Base-by-base conservation (phyloP, 53 echinoderm and acorn worm genomes). In the Echinometra lucunter region DNA sequence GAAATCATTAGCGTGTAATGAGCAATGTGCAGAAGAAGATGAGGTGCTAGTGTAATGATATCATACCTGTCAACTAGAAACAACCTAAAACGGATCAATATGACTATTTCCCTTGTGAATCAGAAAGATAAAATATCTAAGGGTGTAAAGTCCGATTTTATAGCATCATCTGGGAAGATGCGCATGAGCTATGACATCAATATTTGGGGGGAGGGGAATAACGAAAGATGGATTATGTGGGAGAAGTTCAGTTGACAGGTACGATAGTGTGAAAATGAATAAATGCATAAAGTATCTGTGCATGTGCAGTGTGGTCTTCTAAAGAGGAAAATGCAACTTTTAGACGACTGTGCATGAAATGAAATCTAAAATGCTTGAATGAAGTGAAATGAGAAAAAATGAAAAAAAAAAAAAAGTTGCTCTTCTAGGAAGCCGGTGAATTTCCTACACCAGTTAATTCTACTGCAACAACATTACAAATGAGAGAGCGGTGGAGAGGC, bases 401-500 rank as follows among this genome's bases (percentile, higher is more conserved):
- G n/a, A 37, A 58, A 58, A 58, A 32, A 6, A 13, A 89, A 28
- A 23, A 16, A 21, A 16, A 89, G 37, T 38, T 85, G 27, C 45
- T 85, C 85, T 85, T 89, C 89, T 89, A 89, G 18, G 89, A 89
- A 89, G 58, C 58, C 60, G 37, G 40, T 58, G 88, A 89, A 23
- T 19, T 47, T 89, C 89, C 89, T 89, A 89, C 89, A 58, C 89
- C 89, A 89, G n/a, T 89, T 60, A 19, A 89, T 37, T 89, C 89
- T 89, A 89, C 60, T 37, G 37, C 89, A 89, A 89, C 89, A 89
- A 60, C 37, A 9, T 89, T 6, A 89, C 60, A 58, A 89, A 58
- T 89, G 89, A 89, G 89, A 89, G 37, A 49, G 89, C 60, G 21
- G 89, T 89, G 89, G 17, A 89, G 49, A 85, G 85, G 85, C 19